Percentiles rank a stretch among this genome's conserved stretches.
Evolutionary conservation across 1,140 invertebrate species (phyloP).

Genomic region (Hyposmocoma kahamanoa): DNA sequence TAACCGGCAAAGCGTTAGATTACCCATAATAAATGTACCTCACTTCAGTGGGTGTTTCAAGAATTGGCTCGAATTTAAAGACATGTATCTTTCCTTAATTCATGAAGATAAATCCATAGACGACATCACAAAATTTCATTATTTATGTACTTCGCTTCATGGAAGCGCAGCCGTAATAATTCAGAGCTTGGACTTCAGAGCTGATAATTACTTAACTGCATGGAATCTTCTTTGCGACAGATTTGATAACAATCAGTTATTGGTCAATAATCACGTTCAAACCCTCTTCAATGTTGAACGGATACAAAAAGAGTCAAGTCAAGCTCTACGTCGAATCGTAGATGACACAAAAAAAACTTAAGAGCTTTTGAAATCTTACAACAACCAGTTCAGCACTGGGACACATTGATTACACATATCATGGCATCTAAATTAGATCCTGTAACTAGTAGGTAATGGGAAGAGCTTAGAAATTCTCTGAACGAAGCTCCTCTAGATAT

Average conservation of each 20-base stretch:
- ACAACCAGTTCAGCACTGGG: conserved; percentile 2
- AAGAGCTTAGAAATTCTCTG: conserved; percentile 3
- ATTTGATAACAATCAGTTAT: background rate
- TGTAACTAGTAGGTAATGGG: conserved; percentile 3
- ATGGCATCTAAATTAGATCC: conserved; percentile 1
- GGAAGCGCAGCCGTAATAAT: background rate
- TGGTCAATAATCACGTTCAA: conserved; percentile 3
- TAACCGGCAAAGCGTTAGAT: background rate
- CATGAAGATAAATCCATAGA: background rate
- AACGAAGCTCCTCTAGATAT: background rate
- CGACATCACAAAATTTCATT: background rate
- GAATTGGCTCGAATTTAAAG: background rate
- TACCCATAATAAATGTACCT: conserved; percentile 2
- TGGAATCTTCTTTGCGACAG: conserved; percentile 4
- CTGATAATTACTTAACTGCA: background rate
- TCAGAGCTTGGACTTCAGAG: background rate
- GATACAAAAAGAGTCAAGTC: background rate
- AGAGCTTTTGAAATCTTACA: background rate
- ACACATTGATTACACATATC: conserved; percentile 1
- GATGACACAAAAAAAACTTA: conserved; percentile 5
- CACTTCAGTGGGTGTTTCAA: background rate
- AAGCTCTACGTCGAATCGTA: background rate
- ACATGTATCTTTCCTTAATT: background rate
- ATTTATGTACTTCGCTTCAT: background rate
- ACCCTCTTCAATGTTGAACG: background rate